Conservation (phyloP, 1,140 invertebrate species). For the Eubasilissa regina region DNA sequence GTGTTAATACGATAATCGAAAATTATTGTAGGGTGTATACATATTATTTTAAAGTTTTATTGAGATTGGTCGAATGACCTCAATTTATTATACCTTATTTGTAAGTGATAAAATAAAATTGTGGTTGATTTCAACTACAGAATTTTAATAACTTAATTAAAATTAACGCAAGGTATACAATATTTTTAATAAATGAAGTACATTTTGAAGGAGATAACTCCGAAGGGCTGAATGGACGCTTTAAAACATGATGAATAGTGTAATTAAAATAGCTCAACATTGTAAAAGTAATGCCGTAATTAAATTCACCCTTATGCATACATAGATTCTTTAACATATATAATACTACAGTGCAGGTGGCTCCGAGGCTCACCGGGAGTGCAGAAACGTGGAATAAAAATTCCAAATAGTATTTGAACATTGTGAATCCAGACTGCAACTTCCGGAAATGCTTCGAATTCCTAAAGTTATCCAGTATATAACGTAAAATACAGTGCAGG, state of each 20-base stretch:
- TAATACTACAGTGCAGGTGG: neutral
- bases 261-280: neutral
- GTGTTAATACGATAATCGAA: too few relatives aligned
- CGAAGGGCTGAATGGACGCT: neutral
- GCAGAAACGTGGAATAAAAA: too few relatives aligned
- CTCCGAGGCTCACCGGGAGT: neutral
- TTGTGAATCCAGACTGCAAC: neutral
- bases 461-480: neutral
- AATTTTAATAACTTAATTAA: too few relatives aligned
- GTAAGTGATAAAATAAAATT: too few relatives aligned
- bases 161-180: neutral
- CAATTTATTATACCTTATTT: too few relatives aligned
- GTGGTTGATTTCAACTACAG: too few relatives aligned
- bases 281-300: neutral
- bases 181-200: neutral
- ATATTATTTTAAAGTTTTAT: too few relatives aligned
- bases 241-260: neutral
- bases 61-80: too few relatives aligned
- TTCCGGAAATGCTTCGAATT: neutral
- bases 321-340: too few relatives aligned
- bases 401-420: too few relatives aligned
- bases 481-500: slow-evolving; percentile 2
- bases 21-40: too few relatives aligned
- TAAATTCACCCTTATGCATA: neutral
- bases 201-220: neutral